phyloP scores from a whole-genome alignment of 2,797 vertebrate genomes.

The Rallus crepitans region DNA sequence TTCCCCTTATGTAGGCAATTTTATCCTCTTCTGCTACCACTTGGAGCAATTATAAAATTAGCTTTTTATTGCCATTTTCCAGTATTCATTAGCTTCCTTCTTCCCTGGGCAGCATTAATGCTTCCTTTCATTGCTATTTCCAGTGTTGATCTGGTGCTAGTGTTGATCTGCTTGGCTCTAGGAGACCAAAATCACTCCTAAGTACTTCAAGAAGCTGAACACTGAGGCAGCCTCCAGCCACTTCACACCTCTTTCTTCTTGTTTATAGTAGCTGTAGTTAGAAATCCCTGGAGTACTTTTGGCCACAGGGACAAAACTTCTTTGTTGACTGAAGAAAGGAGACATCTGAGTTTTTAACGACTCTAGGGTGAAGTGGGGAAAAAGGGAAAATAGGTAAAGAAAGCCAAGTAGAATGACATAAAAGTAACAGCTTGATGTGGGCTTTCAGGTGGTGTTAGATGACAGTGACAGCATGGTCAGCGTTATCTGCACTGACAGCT shows the following conservation, averaged over 20 bases:
- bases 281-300: neutral
- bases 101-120: neutral
- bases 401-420: neutral
- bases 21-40: neutral
- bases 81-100: neutral
- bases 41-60: neutral
- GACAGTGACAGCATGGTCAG: slow-evolving; percentile 46
- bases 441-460: slow-evolving; percentile 74
- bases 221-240: neutral
- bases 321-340: neutral
- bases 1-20: neutral
- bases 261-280: neutral
- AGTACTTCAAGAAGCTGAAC: neutral
- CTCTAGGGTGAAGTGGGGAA: neutral
- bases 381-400: neutral
- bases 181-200: neutral
- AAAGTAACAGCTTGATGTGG: slow-evolving; percentile 41
- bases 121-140: neutral
- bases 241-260: neutral
- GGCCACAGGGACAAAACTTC: neutral
- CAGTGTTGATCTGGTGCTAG: neutral
- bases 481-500: neutral
- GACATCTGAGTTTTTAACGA: neutral
- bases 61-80: neutral
- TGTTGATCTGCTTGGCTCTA: neutral